phyloP scores from a whole-genome alignment of 2,113 vertebrate species.

The Rhynchopsitta pachyrhyncha region DNA sequence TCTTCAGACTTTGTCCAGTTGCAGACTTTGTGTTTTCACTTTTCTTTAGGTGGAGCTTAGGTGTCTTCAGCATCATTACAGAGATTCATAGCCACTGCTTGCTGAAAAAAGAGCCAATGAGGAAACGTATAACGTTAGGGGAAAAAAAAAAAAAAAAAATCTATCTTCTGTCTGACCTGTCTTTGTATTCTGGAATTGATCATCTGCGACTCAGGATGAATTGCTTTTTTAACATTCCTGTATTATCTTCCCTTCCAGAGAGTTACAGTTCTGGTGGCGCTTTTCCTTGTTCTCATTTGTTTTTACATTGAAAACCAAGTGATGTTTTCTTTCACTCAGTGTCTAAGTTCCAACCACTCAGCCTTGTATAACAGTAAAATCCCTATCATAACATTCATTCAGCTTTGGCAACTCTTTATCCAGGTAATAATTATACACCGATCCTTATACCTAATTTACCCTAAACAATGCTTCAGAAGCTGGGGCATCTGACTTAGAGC shows the following conservation, averaged over 20 bases:
- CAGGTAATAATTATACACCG: background rate
- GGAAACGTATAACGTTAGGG: background rate
- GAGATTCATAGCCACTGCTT: background rate
- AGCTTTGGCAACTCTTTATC: background rate
- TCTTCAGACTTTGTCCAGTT: background rate
- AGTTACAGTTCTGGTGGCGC: background rate
- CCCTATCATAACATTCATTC: background rate
- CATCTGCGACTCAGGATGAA: background rate
- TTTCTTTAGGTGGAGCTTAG: background rate
- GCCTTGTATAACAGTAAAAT: background rate
- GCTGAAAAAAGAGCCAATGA: background rate
- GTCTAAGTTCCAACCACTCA: background rate
- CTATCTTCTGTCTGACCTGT: background rate
- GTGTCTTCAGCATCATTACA: background rate
- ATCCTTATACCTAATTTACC: background rate
- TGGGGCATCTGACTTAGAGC: background rate
- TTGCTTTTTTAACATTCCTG: background rate
- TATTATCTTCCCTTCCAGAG: background rate
- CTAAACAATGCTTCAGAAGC: background rate
- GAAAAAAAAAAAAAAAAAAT: background rate
- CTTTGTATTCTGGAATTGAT: background rate
- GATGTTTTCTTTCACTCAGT: background rate
- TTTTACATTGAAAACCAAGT: background rate
- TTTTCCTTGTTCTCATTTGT: background rate
- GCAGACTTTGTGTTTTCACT: background rate